Percentiles rank a stretch among this genome's conserved stretches.
These are phyloP conservation scores for Chelon auratus DNA, from an alignment of 2,797 vertebrate species.

Conservation along the genomic window DNA sequence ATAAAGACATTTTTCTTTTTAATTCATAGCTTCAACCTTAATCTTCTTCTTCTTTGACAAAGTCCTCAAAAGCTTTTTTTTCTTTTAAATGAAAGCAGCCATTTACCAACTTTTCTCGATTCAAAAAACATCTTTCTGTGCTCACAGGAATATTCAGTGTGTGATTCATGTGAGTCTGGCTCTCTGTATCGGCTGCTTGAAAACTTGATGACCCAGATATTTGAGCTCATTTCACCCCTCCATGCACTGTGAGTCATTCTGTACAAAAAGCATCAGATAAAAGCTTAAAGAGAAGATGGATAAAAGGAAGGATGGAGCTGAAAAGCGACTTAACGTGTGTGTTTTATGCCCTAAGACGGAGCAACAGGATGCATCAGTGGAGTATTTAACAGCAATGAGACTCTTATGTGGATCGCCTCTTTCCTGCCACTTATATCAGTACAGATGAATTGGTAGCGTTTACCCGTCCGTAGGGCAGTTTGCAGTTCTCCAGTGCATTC, in stretches of 20 bases:
- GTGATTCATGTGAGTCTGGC: constrained; percentile 15
- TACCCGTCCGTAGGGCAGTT: constrained; percentile 95
- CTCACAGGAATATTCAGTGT: constrained; percentile 25
- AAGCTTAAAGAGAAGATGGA: background rate
- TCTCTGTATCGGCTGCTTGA: constrained; percentile 16
- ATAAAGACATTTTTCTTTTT: background rate
- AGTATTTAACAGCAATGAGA: no score
- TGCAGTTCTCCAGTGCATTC: constrained; percentile 92
- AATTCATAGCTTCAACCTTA: no score
- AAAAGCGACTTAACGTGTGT: no score
- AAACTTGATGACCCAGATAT: constrained; percentile 55
- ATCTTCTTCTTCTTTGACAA: no score
- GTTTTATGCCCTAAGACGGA: no score
- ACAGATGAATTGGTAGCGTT: background rate
- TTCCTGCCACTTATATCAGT: background rate
- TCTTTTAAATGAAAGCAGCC: background rate
- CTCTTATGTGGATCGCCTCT: background rate
- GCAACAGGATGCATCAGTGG: no score
- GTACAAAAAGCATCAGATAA: constrained; percentile 32
- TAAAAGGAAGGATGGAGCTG: no score
- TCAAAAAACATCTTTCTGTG: background rate
- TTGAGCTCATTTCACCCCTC: constrained; percentile 36
- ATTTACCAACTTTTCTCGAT: background rate
- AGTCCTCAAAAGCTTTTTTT: background rate
- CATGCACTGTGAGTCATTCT: constrained; percentile 29